Evolutionary conservation across 2,797 vertebrate genomes (phyloP).

Genomic region (Lepilemur septentrionalis): DNA sequence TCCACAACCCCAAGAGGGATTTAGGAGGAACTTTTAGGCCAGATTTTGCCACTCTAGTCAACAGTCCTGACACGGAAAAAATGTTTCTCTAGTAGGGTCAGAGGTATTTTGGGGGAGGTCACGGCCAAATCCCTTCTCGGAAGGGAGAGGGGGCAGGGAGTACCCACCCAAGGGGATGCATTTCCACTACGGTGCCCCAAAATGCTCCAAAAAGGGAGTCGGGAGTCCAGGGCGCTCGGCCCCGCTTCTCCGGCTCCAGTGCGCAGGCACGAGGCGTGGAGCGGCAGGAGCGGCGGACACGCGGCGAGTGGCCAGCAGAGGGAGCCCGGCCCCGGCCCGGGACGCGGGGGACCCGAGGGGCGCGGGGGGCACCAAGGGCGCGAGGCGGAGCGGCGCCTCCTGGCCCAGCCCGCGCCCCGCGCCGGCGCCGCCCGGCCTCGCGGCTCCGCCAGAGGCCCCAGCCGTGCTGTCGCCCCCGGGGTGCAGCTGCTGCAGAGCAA

Average conservation of each 20-base stretch:
- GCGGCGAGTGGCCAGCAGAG: constrained; percentile 64
- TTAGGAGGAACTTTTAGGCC: neutral
- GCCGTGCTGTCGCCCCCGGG: neutral
- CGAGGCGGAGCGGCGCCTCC: constrained; percentile 89
- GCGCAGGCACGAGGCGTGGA: neutral
- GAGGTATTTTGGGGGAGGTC: too few relatives aligned
- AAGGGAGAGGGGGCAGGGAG: neutral
- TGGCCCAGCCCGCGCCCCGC: neutral
- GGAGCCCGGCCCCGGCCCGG: constrained; percentile 56
- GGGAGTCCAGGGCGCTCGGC: accelerated
- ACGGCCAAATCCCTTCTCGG: neutral
- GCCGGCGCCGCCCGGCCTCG: constrained; percentile 23
- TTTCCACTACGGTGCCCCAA: neutral
- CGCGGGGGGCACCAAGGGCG: constrained; percentile 87
- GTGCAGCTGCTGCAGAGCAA: constrained; percentile 10
- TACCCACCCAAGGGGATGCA: neutral
- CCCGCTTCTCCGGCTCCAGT: neutral
- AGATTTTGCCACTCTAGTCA: neutral
- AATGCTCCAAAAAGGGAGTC: neutral
- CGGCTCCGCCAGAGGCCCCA: neutral
- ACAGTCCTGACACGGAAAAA: neutral
- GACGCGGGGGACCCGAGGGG: constrained; percentile 63
- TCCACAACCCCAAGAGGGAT: neutral
- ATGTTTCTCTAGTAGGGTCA: neutral
- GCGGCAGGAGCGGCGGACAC: neutral